Percentiles rank a stretch among this genome's conserved stretches.
Evolutionary conservation across 2,113 vertebrate species (phyloP).

Genomic region (Perca schrenkii): DNA sequence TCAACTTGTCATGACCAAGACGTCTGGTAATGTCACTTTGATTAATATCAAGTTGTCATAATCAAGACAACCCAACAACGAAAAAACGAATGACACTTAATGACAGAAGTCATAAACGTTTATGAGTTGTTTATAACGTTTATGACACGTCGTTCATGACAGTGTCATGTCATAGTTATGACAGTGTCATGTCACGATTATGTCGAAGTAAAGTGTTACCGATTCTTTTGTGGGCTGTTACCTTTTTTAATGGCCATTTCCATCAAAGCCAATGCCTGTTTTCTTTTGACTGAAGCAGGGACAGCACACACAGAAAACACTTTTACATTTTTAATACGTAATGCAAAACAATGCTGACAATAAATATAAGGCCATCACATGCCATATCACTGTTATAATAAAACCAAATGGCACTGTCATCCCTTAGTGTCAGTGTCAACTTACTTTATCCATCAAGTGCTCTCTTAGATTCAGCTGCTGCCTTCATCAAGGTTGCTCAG

Average conservation of each 20-base stretch:
- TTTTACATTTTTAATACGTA: constrained; percentile 19
- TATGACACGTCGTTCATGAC: no score
- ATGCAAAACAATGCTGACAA: constrained; percentile 20
- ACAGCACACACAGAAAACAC: no score
- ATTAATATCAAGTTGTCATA: no score
- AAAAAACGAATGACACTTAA: no score
- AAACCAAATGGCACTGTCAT: constrained; percentile 17
- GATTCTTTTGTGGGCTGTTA: not conserved
- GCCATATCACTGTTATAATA: constrained; percentile 9
- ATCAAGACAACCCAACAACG: no score
- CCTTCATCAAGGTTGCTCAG: constrained; percentile 4
- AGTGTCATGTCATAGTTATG: no score
- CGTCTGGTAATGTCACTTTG: no score
- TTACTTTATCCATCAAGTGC: constrained; percentile 33
- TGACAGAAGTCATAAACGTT: no score
- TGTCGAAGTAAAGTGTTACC: no score
- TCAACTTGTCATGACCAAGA: no score
- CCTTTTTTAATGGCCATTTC: constrained; percentile 11
- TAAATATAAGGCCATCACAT: constrained; percentile 20
- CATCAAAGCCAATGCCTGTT: constrained; percentile 11
- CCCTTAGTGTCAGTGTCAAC: constrained; percentile 17
- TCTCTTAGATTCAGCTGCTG: constrained; percentile 16
- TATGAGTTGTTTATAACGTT: no score
- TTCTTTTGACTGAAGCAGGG: not conserved
- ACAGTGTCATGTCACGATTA: no score